Conservation (phyloP, 2,113 vertebrate species). For the Dinomys branickii region DNA sequence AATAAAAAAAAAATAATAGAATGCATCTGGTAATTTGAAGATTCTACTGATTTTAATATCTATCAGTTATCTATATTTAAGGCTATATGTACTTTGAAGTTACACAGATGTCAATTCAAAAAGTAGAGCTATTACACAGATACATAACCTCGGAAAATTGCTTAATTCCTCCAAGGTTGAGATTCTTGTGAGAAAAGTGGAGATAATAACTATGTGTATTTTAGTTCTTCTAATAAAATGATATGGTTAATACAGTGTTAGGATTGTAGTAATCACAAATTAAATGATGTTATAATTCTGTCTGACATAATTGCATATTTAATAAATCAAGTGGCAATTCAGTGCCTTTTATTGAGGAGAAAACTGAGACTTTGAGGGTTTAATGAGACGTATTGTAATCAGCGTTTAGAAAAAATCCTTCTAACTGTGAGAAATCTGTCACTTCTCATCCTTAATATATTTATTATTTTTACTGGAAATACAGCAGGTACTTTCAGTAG, state of each 20-base stretch:
- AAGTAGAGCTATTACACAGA: background rate
- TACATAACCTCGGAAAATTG: background rate
- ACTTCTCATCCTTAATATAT: background rate
- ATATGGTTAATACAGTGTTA: background rate
- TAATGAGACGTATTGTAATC: background rate
- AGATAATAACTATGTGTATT: background rate
- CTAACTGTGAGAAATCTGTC: background rate
- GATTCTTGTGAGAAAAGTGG: background rate
- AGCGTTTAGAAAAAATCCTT: background rate
- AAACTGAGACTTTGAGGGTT: background rate
- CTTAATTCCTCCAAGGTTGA: background rate
- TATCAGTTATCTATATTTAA: background rate
- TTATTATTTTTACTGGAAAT: background rate
- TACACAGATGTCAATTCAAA: background rate
- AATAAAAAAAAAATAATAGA: background rate
- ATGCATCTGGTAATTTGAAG: background rate
- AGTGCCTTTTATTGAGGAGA: background rate
- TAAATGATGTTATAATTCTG: background rate
- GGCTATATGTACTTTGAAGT: background rate
- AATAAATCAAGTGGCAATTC: background rate
- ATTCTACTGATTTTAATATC: background rate
- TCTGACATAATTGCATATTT: background rate
- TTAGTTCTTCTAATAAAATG: background rate
- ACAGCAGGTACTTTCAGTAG: background rate
- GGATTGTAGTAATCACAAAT: background rate